Evolutionary conservation across 1,140 invertebrate genomes (phyloP).

Genomic region (Dinothrombium tinctorium): DNA sequence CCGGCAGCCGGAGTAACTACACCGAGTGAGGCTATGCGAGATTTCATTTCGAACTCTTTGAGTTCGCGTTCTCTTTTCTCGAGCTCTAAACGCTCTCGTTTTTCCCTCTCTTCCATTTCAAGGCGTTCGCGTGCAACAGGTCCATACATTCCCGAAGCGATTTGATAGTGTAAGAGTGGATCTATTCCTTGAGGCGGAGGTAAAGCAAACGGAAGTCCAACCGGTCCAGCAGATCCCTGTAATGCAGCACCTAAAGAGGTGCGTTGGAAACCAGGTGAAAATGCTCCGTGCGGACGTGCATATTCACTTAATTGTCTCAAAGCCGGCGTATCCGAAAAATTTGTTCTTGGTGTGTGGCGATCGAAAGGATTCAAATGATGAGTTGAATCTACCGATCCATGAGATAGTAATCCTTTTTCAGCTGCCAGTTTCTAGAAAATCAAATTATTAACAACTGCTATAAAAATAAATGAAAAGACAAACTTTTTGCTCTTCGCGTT

Average conservation of each 20-base stretch:
- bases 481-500: slow-evolving; percentile 39
- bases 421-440: slow-evolving; percentile 2
- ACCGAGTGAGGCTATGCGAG: slow-evolving; percentile 48
- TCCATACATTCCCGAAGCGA: slow-evolving; percentile 23
- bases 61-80: slow-evolving; percentile 67
- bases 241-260: slow-evolving; percentile 3
- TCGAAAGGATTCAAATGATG: slow-evolving; percentile 24
- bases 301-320: slow-evolving; percentile 61
- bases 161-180: slow-evolving; percentile 27
- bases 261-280: slow-evolving; percentile 34
- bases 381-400: not conserved
- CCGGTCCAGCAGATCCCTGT: slow-evolving; percentile 19
- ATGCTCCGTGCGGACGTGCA: slow-evolving; percentile 63
- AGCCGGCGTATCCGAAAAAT: slow-evolving; percentile 68
- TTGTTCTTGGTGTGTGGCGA: slow-evolving; percentile 35
- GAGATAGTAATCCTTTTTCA: slow-evolving; percentile 1
- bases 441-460: not conserved
- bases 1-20: slow-evolving; percentile 25
- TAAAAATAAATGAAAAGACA: not conserved
- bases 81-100: slow-evolving; percentile 32
- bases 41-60: slow-evolving; percentile 53
- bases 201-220: slow-evolving; percentile 17
- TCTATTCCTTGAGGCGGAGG: slow-evolving; percentile 36
- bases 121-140: slow-evolving; percentile 38
- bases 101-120: slow-evolving; percentile 6